phyloP scores from a whole-genome alignment of 1,140 invertebrate genomes.

The Trichonephila clavipes region DNA sequence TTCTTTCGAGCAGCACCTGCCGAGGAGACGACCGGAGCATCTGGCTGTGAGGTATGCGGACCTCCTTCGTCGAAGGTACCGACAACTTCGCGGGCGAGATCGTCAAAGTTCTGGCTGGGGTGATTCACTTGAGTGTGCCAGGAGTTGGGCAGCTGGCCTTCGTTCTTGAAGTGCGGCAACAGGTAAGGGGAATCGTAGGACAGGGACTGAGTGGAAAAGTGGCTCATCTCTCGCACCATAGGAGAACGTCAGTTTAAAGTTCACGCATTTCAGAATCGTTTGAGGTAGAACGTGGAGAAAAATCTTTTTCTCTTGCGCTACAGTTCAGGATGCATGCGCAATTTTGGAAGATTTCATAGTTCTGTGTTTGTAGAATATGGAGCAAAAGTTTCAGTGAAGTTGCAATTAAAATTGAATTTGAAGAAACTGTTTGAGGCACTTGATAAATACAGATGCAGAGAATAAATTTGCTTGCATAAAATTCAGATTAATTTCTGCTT shows the following conservation, averaged over 20 bases:
- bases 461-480: too few relatives aligned
- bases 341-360: too few relatives aligned
- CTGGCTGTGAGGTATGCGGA: neutral
- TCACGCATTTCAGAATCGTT: neutral
- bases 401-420: too few relatives aligned
- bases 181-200: conserved; percentile 52
- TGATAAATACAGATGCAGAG: too few relatives aligned
- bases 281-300: neutral
- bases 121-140: neutral
- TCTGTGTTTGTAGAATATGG: too few relatives aligned
- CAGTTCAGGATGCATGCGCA: too few relatives aligned
- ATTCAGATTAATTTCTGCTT: too few relatives aligned
- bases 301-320: too few relatives aligned
- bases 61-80: neutral
- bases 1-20: neutral
- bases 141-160: neutral
- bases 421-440: too few relatives aligned
- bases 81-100: neutral
- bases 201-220: conserved; percentile 43
- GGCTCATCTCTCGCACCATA: conserved; percentile 69
- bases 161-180: conserved; percentile 32
- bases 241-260: neutral
- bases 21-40: neutral
- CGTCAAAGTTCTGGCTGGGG: neutral
- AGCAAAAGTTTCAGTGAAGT: too few relatives aligned